phyloP scores from a whole-genome alignment of 2,888 invertebrate species.

The Platypus cylindrus region DNA sequence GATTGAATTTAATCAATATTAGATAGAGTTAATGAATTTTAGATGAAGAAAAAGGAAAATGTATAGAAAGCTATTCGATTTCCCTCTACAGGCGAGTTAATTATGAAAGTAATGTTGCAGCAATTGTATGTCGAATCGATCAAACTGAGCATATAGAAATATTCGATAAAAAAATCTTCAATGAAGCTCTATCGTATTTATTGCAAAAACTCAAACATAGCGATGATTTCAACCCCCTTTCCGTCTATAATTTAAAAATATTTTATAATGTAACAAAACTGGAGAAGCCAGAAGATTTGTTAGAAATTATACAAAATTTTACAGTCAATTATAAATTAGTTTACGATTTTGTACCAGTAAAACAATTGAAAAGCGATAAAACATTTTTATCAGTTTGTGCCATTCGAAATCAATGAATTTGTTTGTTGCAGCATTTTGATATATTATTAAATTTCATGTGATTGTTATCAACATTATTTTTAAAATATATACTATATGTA shows the following conservation, averaged over 20 bases:
- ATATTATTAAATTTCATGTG: too few species aligned
- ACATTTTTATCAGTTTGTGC: conserved; percentile 77
- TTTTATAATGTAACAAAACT: conserved; percentile 52
- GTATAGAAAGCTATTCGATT: conserved; percentile 67
- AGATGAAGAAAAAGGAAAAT: conserved; percentile 88
- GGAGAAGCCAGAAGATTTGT: conserved; percentile 4
- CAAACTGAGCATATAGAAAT: conserved; percentile 27
- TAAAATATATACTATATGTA: too few species aligned
- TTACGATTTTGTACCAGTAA: conserved; percentile 66
- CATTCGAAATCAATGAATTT: conserved; percentile 58
- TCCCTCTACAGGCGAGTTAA: conserved; percentile 78
- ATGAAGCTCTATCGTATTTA: conserved; percentile 43
- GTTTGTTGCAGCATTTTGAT: too few species aligned
- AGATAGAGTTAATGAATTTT: too few species aligned
- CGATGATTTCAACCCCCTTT: conserved; percentile 37
- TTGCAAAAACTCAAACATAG: conserved; percentile 41
- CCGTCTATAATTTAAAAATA: conserved; percentile 62
- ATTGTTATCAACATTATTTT: too few species aligned
- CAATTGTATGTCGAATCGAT: conserved; percentile 65
- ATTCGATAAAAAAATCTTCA: conserved; percentile 36
- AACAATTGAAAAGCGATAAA: conserved; percentile 65
- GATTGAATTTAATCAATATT: neutral
- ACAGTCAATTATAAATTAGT: conserved; percentile 40
- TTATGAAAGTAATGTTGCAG: conserved; percentile 76
- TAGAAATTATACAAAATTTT: conserved; percentile 6